A percentile compares a stretch with the other conserved stretches of the same genome.
Evolutionary conservation across 2,888 invertebrate species (phyloP).

Genomic region (Cryptocheilus praepositus): DNA sequence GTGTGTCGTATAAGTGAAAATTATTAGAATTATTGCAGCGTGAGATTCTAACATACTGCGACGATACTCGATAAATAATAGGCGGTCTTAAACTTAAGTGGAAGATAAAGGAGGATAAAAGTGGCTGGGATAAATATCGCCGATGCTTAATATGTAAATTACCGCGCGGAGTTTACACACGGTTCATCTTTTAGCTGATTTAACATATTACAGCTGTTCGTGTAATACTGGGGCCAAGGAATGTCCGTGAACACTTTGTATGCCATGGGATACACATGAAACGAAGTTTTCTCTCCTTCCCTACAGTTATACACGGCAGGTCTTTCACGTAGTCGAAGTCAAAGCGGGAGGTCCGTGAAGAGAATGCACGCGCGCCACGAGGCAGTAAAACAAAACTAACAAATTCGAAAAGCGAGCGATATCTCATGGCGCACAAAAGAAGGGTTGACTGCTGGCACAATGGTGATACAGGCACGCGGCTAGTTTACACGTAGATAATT

Average conservation of each 20-base stretch:
- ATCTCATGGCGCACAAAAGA: constrained; percentile 59
- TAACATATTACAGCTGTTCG: constrained; percentile 31
- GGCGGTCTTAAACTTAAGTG: too few relatives aligned
- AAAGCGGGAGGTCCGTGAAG: constrained; percentile 46
- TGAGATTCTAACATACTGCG: too few relatives aligned
- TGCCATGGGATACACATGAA: constrained; percentile 36
- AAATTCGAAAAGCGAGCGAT: constrained; percentile 51
- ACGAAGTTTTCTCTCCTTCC: constrained; percentile 31
- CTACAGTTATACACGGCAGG: constrained; percentile 22
- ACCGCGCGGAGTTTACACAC: not conserved
- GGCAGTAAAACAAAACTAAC: constrained; percentile 49
- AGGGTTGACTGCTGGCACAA: constrained; percentile 60
- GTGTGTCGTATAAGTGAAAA: too few relatives aligned
- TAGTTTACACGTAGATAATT: constrained; percentile 64
- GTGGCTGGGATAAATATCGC: not conserved
- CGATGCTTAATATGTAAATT: not conserved
- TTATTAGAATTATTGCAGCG: too few relatives aligned
- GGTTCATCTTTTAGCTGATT: not conserved
- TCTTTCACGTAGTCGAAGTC: constrained; percentile 27
- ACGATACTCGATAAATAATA: too few relatives aligned
- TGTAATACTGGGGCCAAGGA: constrained; percentile 38
- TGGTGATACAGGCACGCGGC: constrained; percentile 50
- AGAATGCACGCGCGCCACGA: constrained; percentile 35
- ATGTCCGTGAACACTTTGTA: constrained; percentile 37
- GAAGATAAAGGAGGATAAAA: too few relatives aligned